Base-by-base conservation (phyloP, 2,797 vertebrate genomes). In the Notolabrus celidotus region DNA sequence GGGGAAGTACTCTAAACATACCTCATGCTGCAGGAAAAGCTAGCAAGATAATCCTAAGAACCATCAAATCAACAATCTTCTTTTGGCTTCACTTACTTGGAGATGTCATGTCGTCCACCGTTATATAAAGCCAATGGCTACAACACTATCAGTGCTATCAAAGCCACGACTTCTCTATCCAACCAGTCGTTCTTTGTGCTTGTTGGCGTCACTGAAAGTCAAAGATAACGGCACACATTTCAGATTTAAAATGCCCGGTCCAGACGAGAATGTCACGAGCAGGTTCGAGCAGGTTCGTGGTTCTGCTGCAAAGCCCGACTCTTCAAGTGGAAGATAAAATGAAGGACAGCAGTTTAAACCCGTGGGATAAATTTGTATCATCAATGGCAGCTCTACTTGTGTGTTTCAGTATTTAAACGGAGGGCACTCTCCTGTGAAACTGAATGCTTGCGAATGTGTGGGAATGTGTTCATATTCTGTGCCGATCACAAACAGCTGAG, bases 321-420 rank as follows among this genome's bases (percentile, higher is more conserved):
- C 61, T 68, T 29, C 29, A 8, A 7, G 23, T 6, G 60, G 56
- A 71, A 60, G 45, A 71, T 55, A 17, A 67, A 78, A 55, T 46
- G 53, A 82, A 71, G 69, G 77, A 65, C 9, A 57, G 70, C 60
- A 61, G 70, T 79, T 85, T 50, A 75, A n/a, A 82, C 62, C 71
- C 2, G 4, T 33, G 67, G 73, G 79, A 80, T 68, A 39, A 74
- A 78, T 61, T 58, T 72, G 80, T 76, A 34, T 72, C 56, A 77
- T 71, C 67, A 74, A 89, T 73, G 88, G 92, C 92, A 92, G 92
- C 90, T 92, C 83, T 89, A 65, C 65, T 54, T 68, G 78, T 89
- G 77, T 84, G 82, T 88, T 80, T 86, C 79, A 85, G 81, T 88
- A 77, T 87, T 86, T 73, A 56, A 69, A 22, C 36, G 23, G n/a